Percentiles rank a stretch among this genome's conserved stretches.
phyloP scores from a whole-genome alignment of 2,888 invertebrate genomes.

The Prenolepis imparis region DNA sequence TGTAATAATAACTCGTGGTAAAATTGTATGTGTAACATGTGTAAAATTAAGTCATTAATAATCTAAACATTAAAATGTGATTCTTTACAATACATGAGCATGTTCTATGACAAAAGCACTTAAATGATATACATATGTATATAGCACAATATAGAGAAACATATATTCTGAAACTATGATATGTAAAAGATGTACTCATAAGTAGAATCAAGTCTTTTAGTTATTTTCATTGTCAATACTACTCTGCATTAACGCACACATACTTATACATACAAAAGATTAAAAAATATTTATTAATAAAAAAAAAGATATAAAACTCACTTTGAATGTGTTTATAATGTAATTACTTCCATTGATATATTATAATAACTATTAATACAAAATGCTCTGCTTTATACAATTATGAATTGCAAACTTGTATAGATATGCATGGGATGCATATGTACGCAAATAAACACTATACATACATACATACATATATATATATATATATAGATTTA shows the following conservation, averaged over 20 bases:
- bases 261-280: not conserved
- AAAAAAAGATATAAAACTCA: not conserved
- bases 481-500: not conserved
- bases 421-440: not conserved
- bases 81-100: not conserved
- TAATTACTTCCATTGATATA: conserved; percentile 8
- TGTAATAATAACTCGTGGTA: not conserved
- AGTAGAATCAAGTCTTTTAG: conserved; percentile 15
- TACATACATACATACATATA: not conserved
- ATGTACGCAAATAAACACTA: not conserved
- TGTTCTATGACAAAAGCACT: not conserved
- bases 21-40: not conserved
- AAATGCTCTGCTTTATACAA: conserved; percentile 21
- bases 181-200: not conserved
- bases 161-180: not conserved
- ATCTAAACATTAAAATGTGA: not conserved
- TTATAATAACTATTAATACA: conserved; percentile 9
- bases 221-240: conserved; percentile 20
- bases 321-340: not conserved
- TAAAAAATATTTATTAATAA: conserved; percentile 12
- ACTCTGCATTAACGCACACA: not conserved
- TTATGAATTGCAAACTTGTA: not conserved
- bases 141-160: not conserved
- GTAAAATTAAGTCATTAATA: not conserved
- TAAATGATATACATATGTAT: not conserved